Evolutionary conservation across 1,140 invertebrate species (phyloP).

Genomic region (Rhopalosiphum padi): DNA sequence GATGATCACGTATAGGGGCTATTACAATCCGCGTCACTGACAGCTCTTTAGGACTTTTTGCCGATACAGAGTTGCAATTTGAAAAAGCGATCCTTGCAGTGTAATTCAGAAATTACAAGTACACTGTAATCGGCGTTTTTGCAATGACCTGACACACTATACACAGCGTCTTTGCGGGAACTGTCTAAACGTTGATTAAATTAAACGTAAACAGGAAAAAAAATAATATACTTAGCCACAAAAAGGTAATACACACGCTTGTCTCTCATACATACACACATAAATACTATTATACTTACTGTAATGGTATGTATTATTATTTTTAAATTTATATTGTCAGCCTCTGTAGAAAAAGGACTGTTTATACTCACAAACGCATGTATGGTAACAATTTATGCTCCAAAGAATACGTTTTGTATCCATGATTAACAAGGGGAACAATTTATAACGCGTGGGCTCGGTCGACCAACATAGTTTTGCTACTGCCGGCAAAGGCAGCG

Average conservation of each 20-base stretch:
- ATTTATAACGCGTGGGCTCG: constrained; percentile 12
- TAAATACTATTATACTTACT: neutral
- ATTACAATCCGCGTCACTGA: neutral
- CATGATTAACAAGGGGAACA: constrained; percentile 24
- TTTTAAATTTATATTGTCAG: neutral
- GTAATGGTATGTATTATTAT: neutral
- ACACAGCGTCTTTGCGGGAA: neutral
- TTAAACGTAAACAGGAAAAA: neutral
- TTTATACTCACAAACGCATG: too few species aligned
- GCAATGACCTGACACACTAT: neutral
- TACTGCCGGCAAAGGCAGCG: neutral
- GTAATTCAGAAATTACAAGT: neutral
- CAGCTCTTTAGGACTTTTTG: neutral
- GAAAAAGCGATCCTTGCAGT: neutral
- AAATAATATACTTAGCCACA: neutral
- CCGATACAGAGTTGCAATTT: neutral
- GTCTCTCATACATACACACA: too few species aligned
- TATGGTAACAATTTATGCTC: constrained; percentile 10
- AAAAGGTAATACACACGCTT: neutral
- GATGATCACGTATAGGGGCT: neutral
- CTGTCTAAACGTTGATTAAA: constrained; percentile 39
- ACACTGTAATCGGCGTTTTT: neutral
- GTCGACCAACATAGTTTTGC: constrained; percentile 33
- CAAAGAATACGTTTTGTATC: constrained; percentile 38
- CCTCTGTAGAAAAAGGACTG: neutral